Evolutionary conservation across 2,113 vertebrate genomes (phyloP), one percentile per base, ranked within the genome.

Genomic region (Xiphophorus hellerii): DNA sequence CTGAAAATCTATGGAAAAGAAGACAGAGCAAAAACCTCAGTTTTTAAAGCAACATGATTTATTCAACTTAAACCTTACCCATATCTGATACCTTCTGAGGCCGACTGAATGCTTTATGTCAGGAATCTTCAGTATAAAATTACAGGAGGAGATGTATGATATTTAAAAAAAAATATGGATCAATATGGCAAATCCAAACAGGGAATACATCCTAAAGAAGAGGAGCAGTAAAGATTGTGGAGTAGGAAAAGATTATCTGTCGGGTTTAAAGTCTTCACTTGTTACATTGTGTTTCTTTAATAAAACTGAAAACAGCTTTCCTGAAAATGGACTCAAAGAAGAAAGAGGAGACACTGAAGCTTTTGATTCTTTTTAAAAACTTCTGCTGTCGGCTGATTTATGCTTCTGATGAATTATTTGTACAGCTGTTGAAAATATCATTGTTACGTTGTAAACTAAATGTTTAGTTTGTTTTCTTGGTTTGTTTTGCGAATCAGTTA

Each of bases 61-160:
- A 20, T 5, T 48, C 44, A 48, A 17, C 15, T 48, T 20, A 48
- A 44, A 5, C 44, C 15, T 4, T 17, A 1, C 0, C 15, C 5
- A 20, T 48, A 99, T 99, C 58, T 95, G 98, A 64, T 96, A 78
- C 98, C 97, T 3, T 98, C 98, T 0, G 98, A 99, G 92, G 98
- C 99, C 61, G 99, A 99, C 90, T 93, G 97, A 54, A 99, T 99
- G 81, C 92, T 99, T 17, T 99, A 99, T 75, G 96, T 99, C 69
- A 94, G 98, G 76, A 99, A 99, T 80, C 90, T 99, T 81, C 98
- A 98, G 0, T 99, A 99, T 80, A 99, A 99, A 91, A 99, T 99
- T 90, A 99, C 98, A 42, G 98, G 98, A 99, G 90, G 98, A 99
- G 89, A 99, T 99, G 97, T 99, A 99, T 35, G 98, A 99, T 68